Conservation (phyloP, 53 echinoderm and acorn worm species). For the Henricia sp. region DNA sequence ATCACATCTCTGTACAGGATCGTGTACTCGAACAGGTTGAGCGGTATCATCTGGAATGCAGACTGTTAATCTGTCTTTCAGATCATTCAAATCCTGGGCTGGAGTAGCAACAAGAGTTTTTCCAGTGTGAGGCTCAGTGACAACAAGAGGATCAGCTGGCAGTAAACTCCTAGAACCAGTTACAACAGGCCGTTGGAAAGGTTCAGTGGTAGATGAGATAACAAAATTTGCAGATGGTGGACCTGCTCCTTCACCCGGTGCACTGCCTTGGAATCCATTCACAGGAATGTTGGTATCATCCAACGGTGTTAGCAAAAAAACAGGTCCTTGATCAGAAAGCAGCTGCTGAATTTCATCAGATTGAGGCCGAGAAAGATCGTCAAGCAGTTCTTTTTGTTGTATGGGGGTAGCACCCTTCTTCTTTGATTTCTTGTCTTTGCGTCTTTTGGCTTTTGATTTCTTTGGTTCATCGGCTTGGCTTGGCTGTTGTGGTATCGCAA, state of each 20-base stretch:
- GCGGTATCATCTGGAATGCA: constrained; percentile 22
- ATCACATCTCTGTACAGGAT: neutral
- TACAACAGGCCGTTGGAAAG: constrained; percentile 44
- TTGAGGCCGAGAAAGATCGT: constrained; percentile 4
- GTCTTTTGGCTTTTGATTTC: neutral
- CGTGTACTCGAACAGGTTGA: constrained; percentile 38
- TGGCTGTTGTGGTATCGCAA: constrained; percentile 12
- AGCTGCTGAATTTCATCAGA: constrained; percentile 16
- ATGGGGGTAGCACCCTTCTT: neutral
- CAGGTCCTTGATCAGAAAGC: constrained; percentile 62
- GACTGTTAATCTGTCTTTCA: constrained; percentile 46
- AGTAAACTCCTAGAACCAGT: constrained; percentile 32
- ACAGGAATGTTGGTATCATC: constrained; percentile 21
- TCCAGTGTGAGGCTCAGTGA: constrained; percentile 77
- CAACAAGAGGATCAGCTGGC: constrained; percentile 40
- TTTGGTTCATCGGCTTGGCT: neutral
- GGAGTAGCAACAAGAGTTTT: constrained; percentile 71
- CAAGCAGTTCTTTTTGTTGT: constrained; percentile 9
- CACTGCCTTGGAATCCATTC: constrained; percentile 22
- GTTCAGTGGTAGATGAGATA: constrained; percentile 38
- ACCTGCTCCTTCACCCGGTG: constrained; percentile 21
- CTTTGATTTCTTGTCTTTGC: constrained; percentile 2
- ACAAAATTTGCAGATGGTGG: constrained; percentile 61
- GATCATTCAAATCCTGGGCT: constrained; percentile 74
- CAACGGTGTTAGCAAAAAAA: constrained; percentile 61